Evolutionary conservation across 2,113 vertebrate species (phyloP).

Genomic region (Labeo catla): DNA sequence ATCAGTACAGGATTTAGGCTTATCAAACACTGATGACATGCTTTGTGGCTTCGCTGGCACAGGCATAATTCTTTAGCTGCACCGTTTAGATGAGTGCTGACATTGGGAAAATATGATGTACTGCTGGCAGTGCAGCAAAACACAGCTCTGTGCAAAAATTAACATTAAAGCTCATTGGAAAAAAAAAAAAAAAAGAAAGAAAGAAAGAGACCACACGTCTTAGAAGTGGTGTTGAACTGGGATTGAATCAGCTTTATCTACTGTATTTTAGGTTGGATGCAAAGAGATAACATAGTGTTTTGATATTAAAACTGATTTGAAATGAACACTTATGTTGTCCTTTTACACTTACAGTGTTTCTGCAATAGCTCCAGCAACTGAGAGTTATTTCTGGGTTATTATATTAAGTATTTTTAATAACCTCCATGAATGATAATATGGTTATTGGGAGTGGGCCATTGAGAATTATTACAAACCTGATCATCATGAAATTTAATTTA

Average conservation of each 20-base stretch:
- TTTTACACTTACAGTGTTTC: background rate
- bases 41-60: conserved; percentile 61
- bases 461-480: background rate
- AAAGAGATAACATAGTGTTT: background rate
- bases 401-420: background rate
- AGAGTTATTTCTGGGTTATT: background rate
- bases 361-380: background rate
- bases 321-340: background rate
- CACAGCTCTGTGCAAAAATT: conserved; percentile 8
- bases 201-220: background rate
- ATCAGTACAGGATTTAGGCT: conserved; percentile 61
- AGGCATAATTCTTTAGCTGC: conserved; percentile 59
- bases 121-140: conserved; percentile 47
- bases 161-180: conserved; percentile 25
- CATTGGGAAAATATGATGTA: conserved; percentile 41
- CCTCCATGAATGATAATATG: background rate
- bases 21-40: conserved; percentile 69
- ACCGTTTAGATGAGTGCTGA: conserved; percentile 60
- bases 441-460: background rate
- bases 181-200: background rate
- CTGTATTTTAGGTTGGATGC: background rate
- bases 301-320: background rate
- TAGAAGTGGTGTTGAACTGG: background rate
- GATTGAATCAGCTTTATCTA: background rate
- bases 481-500: too few relatives aligned